Percentiles rank a stretch among this genome's conserved stretches.
phyloP scores from a whole-genome alignment of 2,797 vertebrate species.

The Tamandua tetradactyla region DNA sequence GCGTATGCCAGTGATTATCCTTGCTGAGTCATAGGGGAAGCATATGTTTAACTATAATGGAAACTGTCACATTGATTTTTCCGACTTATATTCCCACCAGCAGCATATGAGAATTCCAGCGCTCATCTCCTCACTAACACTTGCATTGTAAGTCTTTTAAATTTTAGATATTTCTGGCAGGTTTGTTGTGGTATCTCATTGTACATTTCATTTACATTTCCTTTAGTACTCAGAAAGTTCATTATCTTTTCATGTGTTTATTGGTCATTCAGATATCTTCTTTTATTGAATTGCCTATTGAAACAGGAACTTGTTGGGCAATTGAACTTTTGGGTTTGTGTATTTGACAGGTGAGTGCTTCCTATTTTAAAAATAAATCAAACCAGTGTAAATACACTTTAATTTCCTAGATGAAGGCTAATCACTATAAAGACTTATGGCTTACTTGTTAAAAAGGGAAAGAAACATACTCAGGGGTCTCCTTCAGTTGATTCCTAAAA shows the following conservation, averaged over 20 bases:
- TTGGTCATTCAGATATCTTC: not conserved
- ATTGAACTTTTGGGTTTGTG: not conserved
- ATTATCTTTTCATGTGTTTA: not conserved
- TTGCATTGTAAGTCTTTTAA: not conserved
- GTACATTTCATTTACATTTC: not conserved
- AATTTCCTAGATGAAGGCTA: not conserved
- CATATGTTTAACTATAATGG: not conserved
- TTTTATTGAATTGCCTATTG: not conserved
- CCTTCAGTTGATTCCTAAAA: not conserved
- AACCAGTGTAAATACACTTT: not conserved
- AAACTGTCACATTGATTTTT: not conserved
- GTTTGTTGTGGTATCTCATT: not conserved
- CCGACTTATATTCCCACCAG: not conserved
- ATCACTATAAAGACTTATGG: not conserved
- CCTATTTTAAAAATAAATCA: not conserved
- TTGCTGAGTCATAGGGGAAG: not conserved
- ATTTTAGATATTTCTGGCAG: not conserved
- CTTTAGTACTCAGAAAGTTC: not conserved
- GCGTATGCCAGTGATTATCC: not conserved
- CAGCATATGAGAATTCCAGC: not conserved
- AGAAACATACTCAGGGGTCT: not conserved
- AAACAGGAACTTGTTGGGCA: not conserved
- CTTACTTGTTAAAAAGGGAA: not conserved
- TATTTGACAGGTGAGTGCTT: not conserved
- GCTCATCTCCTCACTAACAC: not conserved